Base-by-base conservation (phyloP, 1,140 invertebrate species). In the Drosophila tristis region DNA sequence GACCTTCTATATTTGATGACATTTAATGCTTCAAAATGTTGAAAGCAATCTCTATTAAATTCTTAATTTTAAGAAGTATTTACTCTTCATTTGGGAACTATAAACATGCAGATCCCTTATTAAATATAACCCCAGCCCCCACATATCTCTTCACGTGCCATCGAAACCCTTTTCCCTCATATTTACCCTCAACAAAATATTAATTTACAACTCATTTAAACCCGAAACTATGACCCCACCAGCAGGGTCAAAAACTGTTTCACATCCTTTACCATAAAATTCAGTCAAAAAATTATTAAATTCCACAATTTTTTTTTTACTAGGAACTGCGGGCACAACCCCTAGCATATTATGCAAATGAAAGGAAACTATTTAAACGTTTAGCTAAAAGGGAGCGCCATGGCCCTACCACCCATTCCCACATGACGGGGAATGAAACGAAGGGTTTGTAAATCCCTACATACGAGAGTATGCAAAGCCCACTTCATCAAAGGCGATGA, bases 401-500 rank as follows among this genome's bases (percentile, higher is more conserved):
- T 15, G 42, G 42, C 20, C 49, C 60, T 16, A 54, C 35, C 35
- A 39, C 11, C 35, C 35, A 53, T 70, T 7, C 26, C 51, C 48
- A 70, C 44, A 35, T 42, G 45, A 49, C 68, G 2, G 31, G 29
- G 29, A 20, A 20, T 20, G 2, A 20, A 20, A 20, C 20, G 63
- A 47, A 43, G 66, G 66, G 51, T 44, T 57, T 31, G 15, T 3
- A 35, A 44, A 35, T 70, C 67, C 67, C 68, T 65, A 85, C 80
- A 74, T 29, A 29, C 6, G 23, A 25, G 26, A 0, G 11, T 35
- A 35, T 35, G 31, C 31, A 35, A 74, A 65, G 80, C 59, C 49
- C 78, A 80, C 81, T 86, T 51, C 62, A 86, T 86, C 81, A 85
- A 80, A 86, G 81, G 81, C 81, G 81, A 74, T 75, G 75, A 82